Conservation (phyloP, 2,797 vertebrate genomes). For the Clamator glandarius region DNA sequence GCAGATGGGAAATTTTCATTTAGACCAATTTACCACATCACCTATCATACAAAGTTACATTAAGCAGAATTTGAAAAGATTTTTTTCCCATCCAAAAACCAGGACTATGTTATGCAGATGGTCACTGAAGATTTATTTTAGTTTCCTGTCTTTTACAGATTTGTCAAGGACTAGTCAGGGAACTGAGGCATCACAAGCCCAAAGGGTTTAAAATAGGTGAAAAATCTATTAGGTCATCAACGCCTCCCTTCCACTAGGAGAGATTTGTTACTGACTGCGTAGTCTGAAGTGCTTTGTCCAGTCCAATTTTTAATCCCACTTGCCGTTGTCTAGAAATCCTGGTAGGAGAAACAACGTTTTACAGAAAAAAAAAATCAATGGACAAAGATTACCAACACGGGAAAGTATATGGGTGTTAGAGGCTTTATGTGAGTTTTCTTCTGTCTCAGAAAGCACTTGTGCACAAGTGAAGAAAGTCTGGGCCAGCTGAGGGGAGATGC, state of each 20-base stretch:
- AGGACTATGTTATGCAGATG: not conserved
- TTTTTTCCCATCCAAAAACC: not conserved
- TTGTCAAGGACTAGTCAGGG: not conserved
- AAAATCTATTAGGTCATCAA: not conserved
- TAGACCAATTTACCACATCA: not conserved
- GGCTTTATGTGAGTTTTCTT: not conserved
- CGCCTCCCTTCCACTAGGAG: not conserved
- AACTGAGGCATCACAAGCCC: not conserved
- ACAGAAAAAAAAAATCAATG: not conserved
- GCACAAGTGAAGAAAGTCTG: not conserved
- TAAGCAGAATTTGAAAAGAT: not conserved
- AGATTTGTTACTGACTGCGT: not conserved
- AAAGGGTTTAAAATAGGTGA: not conserved
- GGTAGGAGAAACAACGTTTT: not conserved
- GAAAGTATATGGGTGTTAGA: not conserved
- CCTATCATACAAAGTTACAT: not conserved
- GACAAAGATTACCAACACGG: not conserved
- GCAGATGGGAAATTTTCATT: not conserved
- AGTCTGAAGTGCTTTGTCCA: not conserved
- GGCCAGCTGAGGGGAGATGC: not conserved
- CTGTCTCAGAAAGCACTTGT: not conserved
- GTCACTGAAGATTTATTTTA: not conserved
- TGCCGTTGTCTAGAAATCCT: not conserved
- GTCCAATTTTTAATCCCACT: slow-evolving; percentile 6
- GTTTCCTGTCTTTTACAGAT: not conserved